phyloP scores from a whole-genome alignment of 2,888 invertebrate species.

The Pyrocoelia pectoralis region DNA sequence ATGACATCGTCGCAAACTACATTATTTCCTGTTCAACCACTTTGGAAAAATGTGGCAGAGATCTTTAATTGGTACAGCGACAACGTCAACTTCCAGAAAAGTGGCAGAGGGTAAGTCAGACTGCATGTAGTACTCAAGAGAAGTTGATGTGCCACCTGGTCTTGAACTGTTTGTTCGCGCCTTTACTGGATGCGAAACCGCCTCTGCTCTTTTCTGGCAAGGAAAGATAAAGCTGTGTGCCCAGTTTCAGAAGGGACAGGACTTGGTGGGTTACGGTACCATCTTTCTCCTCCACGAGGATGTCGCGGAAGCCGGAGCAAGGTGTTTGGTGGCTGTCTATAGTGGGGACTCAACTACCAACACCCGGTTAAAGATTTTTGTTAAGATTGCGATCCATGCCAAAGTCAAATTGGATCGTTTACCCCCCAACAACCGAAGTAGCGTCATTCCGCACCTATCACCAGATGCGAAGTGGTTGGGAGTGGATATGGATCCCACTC shows the following conservation, averaged over 20 bases:
- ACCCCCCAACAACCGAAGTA: too few relatives aligned
- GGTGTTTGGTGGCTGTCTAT: not conserved
- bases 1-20: too few relatives aligned
- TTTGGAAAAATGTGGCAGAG: too few relatives aligned
- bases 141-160: not conserved
- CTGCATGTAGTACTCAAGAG: not conserved
- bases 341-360: not conserved
- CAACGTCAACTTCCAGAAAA: too few relatives aligned
- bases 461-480: too few relatives aligned
- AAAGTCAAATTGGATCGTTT: not conserved
- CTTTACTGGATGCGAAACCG: conserved; percentile 26
- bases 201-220: conserved; percentile 26
- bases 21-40: too few relatives aligned
- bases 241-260: not conserved
- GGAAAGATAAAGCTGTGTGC: conserved; percentile 16
- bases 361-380: not conserved
- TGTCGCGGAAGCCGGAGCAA: not conserved
- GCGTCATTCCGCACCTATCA: too few relatives aligned
- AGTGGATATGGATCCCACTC: too few relatives aligned
- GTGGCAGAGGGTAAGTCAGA: too few relatives aligned
- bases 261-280: not conserved
- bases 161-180: conserved; percentile 4
- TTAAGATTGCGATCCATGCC: not conserved
- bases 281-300: not conserved
- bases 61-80: too few relatives aligned